Evolutionary conservation across 2,888 invertebrate genomes (phyloP).

Genomic region (Campoplex nolae): DNA sequence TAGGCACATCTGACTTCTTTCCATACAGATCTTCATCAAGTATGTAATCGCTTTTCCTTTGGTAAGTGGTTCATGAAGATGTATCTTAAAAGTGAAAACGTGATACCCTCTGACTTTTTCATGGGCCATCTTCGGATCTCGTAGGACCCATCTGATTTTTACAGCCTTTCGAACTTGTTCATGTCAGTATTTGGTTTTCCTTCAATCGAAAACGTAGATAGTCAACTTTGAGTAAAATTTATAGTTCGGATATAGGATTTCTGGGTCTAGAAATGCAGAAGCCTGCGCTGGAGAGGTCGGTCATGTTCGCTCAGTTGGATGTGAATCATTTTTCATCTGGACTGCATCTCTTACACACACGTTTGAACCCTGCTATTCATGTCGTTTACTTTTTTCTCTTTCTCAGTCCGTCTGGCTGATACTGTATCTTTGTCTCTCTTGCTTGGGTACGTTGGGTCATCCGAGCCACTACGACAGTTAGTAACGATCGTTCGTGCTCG

Average conservation of each 20-base stretch:
- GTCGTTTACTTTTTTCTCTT: slow-evolving; percentile 48
- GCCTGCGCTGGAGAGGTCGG: slow-evolving; percentile 56
- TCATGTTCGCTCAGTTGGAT: slow-evolving; percentile 54
- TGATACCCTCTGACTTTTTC: background rate
- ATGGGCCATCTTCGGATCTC: slow-evolving; percentile 41
- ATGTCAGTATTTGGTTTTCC: slow-evolving; percentile 3
- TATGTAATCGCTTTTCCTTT: background rate
- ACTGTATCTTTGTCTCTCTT: slow-evolving; percentile 23
- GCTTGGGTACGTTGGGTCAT: slow-evolving; percentile 22
- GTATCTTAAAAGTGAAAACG: background rate
- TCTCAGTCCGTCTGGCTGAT: slow-evolving; percentile 18
- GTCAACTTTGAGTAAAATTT: slow-evolving; percentile 54
- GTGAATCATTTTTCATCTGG: slow-evolving; percentile 71
- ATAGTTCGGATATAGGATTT: slow-evolving; percentile 58
- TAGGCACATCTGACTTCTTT: background rate
- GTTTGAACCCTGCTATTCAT: slow-evolving; percentile 61
- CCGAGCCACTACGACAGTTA: slow-evolving; percentile 61
- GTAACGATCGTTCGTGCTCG: slow-evolving; percentile 68
- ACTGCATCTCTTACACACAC: slow-evolving; percentile 56
- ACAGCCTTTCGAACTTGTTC: slow-evolving; percentile 45
- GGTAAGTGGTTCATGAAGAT: background rate
- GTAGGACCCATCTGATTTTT: slow-evolving; percentile 20
- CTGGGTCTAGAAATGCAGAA: slow-evolving; percentile 61
- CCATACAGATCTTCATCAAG: background rate
- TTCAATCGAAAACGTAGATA: background rate